Base-by-base conservation (phyloP, 2,113 vertebrate species). In the Neotoma lepida region DNA sequence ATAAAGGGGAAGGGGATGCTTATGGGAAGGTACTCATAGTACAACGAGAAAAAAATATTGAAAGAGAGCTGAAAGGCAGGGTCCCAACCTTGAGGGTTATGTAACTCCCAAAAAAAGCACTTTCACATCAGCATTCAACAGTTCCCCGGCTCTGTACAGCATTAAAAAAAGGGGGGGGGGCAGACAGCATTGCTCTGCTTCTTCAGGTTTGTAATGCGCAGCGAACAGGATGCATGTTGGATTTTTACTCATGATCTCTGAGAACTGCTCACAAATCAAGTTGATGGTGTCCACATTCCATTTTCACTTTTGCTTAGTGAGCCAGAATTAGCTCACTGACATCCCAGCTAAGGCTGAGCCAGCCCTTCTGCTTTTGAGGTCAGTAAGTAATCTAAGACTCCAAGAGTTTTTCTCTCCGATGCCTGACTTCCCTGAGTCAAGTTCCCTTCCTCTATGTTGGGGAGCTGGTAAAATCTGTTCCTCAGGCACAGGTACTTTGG, bases 311-410 rank as follows among this genome's bases (percentile, higher is more conserved):
- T 93, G 63, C 92, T 54, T 26, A 4, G 18, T 46, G 85, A 89
- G 49, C 77, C 80, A 90, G 93, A 95, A 96, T 96, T 61, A 94
- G 93, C 89, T 93, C 85, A 24, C 76, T 66, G 87, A 90, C 84
- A 87, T n/a, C 44, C 61, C 28, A 24, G n/a, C 64, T 5, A 94
- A 96, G 95, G 96, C 96, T 97, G 96, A 97, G 93, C 88, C 96
- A 96, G 95, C 95, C 96, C 93, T 96, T 97, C 94, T 95, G 93
- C 93, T 96, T 97, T 94, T 97, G 96, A 97, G 97, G 96, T 97
- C 96, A 96, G 94, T 88, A 89, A 94, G 97, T 97, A 97, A 97
- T 82, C 93, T 89, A 97, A 97, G 92, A 97, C 96, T 88, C 4
- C 4, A 82, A 78, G 96, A 80, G 85, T 64, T 88, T 93, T 95